Base-by-base conservation (phyloP, 2,888 invertebrate species). In the Eurytoma adleriae region DNA sequence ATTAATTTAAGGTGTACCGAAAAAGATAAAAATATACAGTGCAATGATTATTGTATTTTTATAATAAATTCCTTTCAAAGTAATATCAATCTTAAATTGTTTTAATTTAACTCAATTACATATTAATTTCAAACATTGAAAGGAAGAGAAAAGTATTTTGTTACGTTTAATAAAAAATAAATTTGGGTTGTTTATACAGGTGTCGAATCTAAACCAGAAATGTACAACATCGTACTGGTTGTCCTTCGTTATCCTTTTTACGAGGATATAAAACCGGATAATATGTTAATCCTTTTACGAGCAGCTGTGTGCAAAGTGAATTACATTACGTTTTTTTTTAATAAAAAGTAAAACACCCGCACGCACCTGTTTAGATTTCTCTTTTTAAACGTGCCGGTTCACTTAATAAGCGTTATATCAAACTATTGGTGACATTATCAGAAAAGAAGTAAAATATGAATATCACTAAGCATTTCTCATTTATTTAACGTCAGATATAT, bases 221-320 rank as follows among this genome's bases (percentile, higher is more conserved):
- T 64, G 56, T 24, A 48, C 66, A 74, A 66, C 66, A 74, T 66
- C 12, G 24, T 10, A 5, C 10, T 40, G 7, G 18, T 12, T 16
- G 62, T 13, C 2, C n/a, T n/a, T n/a, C 52, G 61, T 24, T 30
- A 66, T 66, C 27, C 66, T 40, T 64, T 74, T 74, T 74, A 66
- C 66, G 66, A 66, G 66, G 56, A 40, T 57, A 48, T 74, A 74
- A 56, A 74, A 7, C 57, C 14, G 27, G 74, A 20, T 56, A 56
- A 66, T 66, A 74, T 74, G 56, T 48, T 66, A 74, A 74, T 74
- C 48, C 56, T 56, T 66, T 74, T 10, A 56, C 54, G 66, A 56
- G 24, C 40, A n/a, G 50, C 40, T 56, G 13, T 57, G 7, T 20
- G 40, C 57, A 57, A 57, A 57, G 54, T 24, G 54, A 14, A 10